Evolutionary conservation across 2,888 invertebrate genomes (phyloP).

Genomic region (Rotaria macrura): DNA sequence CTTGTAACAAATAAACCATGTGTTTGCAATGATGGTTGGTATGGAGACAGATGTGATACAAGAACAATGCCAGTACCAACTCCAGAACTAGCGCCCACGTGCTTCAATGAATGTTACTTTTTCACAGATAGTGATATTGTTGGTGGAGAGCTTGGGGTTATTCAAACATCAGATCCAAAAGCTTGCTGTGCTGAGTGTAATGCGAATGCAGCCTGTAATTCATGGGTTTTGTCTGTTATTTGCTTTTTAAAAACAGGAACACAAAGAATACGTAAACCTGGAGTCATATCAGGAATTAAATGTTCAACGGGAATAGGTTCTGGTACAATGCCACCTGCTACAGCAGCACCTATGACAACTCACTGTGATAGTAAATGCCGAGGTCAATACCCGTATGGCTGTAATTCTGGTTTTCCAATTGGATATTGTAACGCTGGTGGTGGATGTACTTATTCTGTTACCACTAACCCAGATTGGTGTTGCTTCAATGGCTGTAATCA

Average conservation of each 20-base stretch:
- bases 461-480: neutral
- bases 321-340: neutral
- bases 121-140: neutral
- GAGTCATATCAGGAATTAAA: neutral
- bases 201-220: neutral
- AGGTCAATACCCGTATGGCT: neutral
- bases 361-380: neutral
- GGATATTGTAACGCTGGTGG: neutral
- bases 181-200: neutral
- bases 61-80: neutral
- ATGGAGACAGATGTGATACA: neutral
- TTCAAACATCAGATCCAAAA: neutral
- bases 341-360: neutral
- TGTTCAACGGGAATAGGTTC: neutral
- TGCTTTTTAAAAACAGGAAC: neutral
- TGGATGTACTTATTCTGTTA: neutral
- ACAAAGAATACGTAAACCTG: neutral
- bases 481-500: neutral
- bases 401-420: neutral
- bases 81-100: neutral
- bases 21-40: slow-evolving; percentile 1
- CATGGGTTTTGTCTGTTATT: neutral
- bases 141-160: neutral
- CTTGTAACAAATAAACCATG: neutral
- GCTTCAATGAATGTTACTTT: neutral